Evolutionary conservation across 2,113 vertebrate species (phyloP).

Genomic region (Puma concolor): DNA sequence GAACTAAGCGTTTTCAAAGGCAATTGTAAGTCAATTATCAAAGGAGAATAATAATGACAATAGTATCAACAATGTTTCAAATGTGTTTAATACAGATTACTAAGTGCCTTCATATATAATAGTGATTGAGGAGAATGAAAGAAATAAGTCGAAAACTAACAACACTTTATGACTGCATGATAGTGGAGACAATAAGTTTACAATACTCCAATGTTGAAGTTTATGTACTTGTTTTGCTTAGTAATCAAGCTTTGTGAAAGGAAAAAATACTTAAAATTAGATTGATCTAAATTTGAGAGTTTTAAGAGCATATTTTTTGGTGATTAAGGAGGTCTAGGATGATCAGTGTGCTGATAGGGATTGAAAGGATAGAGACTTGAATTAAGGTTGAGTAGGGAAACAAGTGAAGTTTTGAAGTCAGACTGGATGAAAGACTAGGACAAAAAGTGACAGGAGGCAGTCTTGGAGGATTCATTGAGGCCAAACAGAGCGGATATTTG

Average conservation of each 20-base stretch:
- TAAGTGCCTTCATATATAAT: background rate
- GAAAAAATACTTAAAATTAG: too few species aligned
- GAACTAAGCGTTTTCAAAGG: background rate
- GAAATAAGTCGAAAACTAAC: background rate
- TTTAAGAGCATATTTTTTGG: background rate
- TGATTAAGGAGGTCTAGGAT: background rate
- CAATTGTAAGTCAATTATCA: background rate
- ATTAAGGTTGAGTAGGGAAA: background rate
- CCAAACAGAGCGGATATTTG: background rate
- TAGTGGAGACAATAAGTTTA: background rate
- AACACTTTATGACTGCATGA: background rate
- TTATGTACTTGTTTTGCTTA: too few species aligned
- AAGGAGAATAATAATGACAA: background rate
- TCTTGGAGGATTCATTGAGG: background rate
- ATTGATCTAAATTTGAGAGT: background rate
- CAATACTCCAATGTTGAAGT: background rate
- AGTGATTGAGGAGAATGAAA: background rate
- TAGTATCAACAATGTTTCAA: background rate
- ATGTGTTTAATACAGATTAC: background rate
- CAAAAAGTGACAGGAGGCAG: background rate
- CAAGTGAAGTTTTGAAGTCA: background rate
- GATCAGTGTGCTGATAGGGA: background rate
- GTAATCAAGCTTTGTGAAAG: too few species aligned
- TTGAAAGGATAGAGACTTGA: background rate
- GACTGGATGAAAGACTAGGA: background rate